Evolutionary conservation across 2,888 invertebrate genomes (phyloP).

Genomic region (Notodonta dromedarius): DNA sequence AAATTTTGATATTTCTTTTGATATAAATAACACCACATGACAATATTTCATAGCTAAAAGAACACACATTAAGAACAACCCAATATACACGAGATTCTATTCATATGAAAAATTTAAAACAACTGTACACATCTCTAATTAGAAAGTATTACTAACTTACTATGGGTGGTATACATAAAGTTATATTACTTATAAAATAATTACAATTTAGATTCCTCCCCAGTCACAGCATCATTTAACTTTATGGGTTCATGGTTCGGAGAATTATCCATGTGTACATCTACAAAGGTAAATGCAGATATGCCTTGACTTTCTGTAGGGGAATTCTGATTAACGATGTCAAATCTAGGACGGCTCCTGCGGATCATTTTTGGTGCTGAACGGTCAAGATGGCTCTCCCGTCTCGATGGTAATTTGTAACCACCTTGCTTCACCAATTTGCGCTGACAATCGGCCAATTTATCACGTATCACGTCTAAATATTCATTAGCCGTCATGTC

Average conservation of each 20-base stretch:
- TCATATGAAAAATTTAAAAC: slow-evolving; percentile 12
- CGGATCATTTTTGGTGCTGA: slow-evolving; percentile 46
- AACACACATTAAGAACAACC: slow-evolving; percentile 6
- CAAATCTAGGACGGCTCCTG: slow-evolving; percentile 62
- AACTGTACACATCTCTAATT: slow-evolving; percentile 4
- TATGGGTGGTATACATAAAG: not conserved
- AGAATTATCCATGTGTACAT: slow-evolving; percentile 62
- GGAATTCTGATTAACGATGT: slow-evolving; percentile 64
- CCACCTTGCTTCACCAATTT: slow-evolving; percentile 70
- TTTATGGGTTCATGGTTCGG: slow-evolving; percentile 45
- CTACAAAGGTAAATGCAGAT: slow-evolving; percentile 68
- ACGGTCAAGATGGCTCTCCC: slow-evolving; percentile 58
- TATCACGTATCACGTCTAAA: slow-evolving; percentile 80
- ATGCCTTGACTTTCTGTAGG: slow-evolving; percentile 58
- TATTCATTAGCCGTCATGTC: slow-evolving; percentile 82
- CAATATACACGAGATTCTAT: slow-evolving; percentile 30
- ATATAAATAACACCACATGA: slow-evolving; percentile 17
- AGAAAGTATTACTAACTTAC: not conserved
- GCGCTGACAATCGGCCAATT: slow-evolving; percentile 76
- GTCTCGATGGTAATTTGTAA: slow-evolving; percentile 67
- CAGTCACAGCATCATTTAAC: slow-evolving; percentile 47
- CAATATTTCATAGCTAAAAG: slow-evolving; percentile 8
- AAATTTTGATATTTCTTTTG: slow-evolving; percentile 10
- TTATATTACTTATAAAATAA: too few relatives aligned
- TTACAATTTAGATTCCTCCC: slow-evolving; percentile 74